A percentile compares a stretch with the other conserved stretches of the same genome.
Conservation (phyloP, 2,797 vertebrate species). For the Pseudochromis fuscus region DNA sequence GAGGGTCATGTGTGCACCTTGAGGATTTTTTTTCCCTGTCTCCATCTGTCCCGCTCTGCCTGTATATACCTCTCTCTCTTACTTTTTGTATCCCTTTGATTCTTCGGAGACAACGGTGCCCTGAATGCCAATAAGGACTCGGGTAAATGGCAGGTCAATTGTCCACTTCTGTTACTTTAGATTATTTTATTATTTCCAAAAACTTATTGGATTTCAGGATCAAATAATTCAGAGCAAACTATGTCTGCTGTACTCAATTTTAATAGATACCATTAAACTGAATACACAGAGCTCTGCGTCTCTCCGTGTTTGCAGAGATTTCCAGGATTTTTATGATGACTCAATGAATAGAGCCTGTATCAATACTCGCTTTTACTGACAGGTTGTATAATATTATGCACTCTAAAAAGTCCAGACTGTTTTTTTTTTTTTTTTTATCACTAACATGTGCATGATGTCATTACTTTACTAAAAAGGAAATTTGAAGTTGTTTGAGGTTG, state of each 20-base stretch:
- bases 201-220: constrained; percentile 65
- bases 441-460: constrained; percentile 56
- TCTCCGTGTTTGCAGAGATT: constrained; percentile 40
- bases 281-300: constrained; percentile 34
- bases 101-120: constrained; percentile 43
- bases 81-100: constrained; percentile 39
- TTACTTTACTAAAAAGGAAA: neutral
- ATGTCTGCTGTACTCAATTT: constrained; percentile 57
- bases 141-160: constrained; percentile 44
- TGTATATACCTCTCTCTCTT: constrained; percentile 10
- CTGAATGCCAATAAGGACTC: constrained; percentile 59
- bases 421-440: constrained; percentile 43
- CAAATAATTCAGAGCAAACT: constrained; percentile 54
- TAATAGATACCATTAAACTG: constrained; percentile 62
- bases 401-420: constrained; percentile 39
- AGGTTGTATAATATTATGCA: constrained; percentile 34
- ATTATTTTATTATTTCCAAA: constrained; percentile 38
- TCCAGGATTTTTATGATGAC: constrained; percentile 48
- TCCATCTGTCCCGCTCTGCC: constrained; percentile 20
- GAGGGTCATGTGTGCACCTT: constrained; percentile 42
- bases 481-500: constrained; percentile 27
- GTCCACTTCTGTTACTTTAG: constrained; percentile 54
- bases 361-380: constrained; percentile 50
- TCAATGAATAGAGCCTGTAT: constrained; percentile 43
- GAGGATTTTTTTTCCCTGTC: constrained; percentile 25